Base-by-base conservation (phyloP, 2,113 vertebrate genomes). In the Proterorhinus semilunaris region DNA sequence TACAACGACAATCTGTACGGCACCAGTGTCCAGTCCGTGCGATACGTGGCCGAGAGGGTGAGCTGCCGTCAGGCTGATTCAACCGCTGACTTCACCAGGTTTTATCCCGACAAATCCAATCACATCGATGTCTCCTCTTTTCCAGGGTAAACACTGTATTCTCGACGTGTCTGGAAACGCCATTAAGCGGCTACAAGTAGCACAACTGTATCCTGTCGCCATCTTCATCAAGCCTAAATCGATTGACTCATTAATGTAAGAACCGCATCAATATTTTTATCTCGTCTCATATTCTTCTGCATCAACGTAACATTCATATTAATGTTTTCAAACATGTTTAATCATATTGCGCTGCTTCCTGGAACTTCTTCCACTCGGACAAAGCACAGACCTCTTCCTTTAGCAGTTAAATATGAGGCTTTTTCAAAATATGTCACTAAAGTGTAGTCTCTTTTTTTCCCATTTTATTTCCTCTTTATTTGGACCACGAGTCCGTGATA, bases 1-100 rank as follows among this genome's bases (percentile, higher is more conserved):
- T 99, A 98, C 91, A 98, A 99, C 4, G 97, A 98, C 85, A 98
- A 99, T 84, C 93, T 99, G 69, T 99, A 99, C 27, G 97, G 97
- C 68, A 99, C 97, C 27, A 99, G 97, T 13, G 96, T 99, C 87
- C 95, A 96, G 80, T 98, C 97, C 53, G 97, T 99, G 79, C 94
- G 94, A 95, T 96, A 96, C 11, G 97, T 99, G 86, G 97, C 97
- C 62, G 97, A 99, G 88, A 93, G 95, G 94, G 97, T 99, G 89
- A 77, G 94, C 45, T 17, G 13, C 43, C 10, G 15, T 12, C 3
- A 1, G 27, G 2, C 27, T n/a, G n/a, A 8, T 6, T 5, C 36
- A 7, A 21, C 8, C 15, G 13, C n/a, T 21, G 21, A 21, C 21
- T 15, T 61, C 12, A 44, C 1, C 11, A 43, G 27, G 17, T 21